Conservation (phyloP, 2,797 vertebrate genomes). For the Pseudocheirus occidentalis region DNA sequence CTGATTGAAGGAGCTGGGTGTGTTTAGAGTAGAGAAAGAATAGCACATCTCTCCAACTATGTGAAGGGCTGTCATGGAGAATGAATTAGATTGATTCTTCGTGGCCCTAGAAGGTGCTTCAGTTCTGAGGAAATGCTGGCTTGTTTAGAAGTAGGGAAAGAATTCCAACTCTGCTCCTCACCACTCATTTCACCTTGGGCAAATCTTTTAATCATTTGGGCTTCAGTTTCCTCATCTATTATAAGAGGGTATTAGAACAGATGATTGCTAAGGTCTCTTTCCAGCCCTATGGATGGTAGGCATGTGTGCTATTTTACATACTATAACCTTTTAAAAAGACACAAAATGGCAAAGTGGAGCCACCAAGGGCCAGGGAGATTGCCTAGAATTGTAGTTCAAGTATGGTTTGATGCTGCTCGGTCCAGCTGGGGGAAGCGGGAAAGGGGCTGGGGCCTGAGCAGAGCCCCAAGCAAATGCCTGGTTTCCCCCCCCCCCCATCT, state of each 20-base stretch:
- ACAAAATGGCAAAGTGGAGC: background rate
- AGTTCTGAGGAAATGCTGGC: background rate
- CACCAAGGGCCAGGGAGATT: background rate
- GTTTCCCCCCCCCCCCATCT: slow-evolving; percentile 45
- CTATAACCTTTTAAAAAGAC: background rate
- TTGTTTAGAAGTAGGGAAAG: background rate
- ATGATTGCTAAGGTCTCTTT: background rate
- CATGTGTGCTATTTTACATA: background rate
- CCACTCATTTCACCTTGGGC: background rate
- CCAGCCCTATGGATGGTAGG: background rate
- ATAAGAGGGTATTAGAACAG: background rate
- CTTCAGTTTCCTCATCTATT: background rate
- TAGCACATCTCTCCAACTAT: slow-evolving; percentile 83
- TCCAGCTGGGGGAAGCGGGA: background rate
- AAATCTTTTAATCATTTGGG: background rate
- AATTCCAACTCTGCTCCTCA: background rate
- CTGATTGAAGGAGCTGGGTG: slow-evolving; percentile 92
- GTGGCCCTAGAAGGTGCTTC: background rate
- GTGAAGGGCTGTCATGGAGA: slow-evolving; percentile 86
- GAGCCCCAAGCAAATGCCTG: background rate
- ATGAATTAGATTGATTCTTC: slow-evolving; percentile 78
- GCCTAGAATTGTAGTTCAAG: background rate
- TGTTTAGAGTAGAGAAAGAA: slow-evolving; percentile 83
- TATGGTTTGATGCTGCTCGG: background rate
- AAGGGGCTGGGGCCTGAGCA: background rate